Evolutionary conservation across 2,113 vertebrate genomes (phyloP), one percentile per base, ranked within the genome.

Genomic region (Aegotheles bennettii): DNA sequence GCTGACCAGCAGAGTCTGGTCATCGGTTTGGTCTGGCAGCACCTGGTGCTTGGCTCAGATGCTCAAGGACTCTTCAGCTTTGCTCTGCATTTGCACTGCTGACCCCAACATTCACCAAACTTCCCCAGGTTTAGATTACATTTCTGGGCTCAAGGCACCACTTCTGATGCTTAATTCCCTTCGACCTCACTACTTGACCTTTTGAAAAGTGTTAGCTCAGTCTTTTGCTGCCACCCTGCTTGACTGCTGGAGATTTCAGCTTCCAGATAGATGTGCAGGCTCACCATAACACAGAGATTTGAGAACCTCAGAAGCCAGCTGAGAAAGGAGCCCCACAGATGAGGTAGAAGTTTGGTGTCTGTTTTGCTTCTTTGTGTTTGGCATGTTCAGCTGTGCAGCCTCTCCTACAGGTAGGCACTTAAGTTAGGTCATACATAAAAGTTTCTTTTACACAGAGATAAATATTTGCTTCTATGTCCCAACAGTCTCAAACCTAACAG

Each of bases 1-100:
- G 59, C 47, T 79, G 36, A 59, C 31, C 38, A 69, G 59, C 54
- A 74, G 40, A 63, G 36, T 10, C 18, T 17, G 38, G 13, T 45
- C 2, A 1, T 42, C 35, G 7, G 6, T 51, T 69, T 2, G 4
- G 16, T 67, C 31, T 43, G 47, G 35, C 56, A 61, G 40, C 1
- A 0, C 13, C 42, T 31, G 21, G 51, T 2, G 1, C 38, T 79
- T 45, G 50, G 47, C 40, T 61, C 36, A 36, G 65, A 16, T 51
- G n/a, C 14, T 68, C 38, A 28, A 28, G 61, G n/a, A 23, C 40
- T 47, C 54, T 40, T 28, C 54, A 61, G 29, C 64, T 69, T 69
- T 9, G 2, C 53, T 56, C 64, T 45, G 26, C 12, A 3, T 23
- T 64, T 63, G n/a, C 33, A 10, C 4, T 40, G n/a, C 61, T 82